Base-by-base conservation (phyloP, 2,113 vertebrate species). In the Chaetorhynchus papuensis region DNA sequence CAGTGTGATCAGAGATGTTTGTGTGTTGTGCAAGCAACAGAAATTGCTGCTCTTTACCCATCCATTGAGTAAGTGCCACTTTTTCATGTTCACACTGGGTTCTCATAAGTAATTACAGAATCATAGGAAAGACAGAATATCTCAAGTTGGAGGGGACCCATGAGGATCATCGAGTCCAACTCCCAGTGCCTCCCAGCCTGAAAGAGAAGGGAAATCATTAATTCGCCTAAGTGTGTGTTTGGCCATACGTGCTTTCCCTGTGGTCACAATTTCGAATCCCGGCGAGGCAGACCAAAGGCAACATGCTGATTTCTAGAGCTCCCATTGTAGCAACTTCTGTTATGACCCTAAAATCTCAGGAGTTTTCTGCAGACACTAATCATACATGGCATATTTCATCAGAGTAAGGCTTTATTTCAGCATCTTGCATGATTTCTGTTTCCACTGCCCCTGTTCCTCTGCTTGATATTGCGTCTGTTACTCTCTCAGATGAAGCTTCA, bases 131-230 rank as follows among this genome's bases (percentile, higher is more conserved):
- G 35, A 28, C 23, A 24, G 35, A 60, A 9, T 26, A 9, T 16
- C 45, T 35, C 33, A 65, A 10, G 18, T 10, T 50, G 35, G 13
- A 61, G 41, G 30, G 7, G 11, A 52, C 9, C 22, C 13, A 3
- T 52, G 52, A 68, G 42, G 19, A 41, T 77, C 41, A 56, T 66
- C 0, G 0, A 27, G 15, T 66, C 39, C 31, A 42, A 4, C 15
- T 76, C 49, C 5, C 45, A 49, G 0, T 26, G 9, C 57, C 39
- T 78, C 12, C 47, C 28, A 35, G 10, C 27, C 53, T 60, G 10
- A 63, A 82, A 93, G 44, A 41, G 31, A 59, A 74, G 13, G 13
- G 7, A 41, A 80, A 20, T 41, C 4, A 27, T 52, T 74, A 33
- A 27, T 70, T 87, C 63, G 21, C 12, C 15, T 68, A 27, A 33